These are phyloP conservation scores for Agrilus biguttatus DNA, from an alignment of 2,888 invertebrate species.

Conservation along the genomic window DNA sequence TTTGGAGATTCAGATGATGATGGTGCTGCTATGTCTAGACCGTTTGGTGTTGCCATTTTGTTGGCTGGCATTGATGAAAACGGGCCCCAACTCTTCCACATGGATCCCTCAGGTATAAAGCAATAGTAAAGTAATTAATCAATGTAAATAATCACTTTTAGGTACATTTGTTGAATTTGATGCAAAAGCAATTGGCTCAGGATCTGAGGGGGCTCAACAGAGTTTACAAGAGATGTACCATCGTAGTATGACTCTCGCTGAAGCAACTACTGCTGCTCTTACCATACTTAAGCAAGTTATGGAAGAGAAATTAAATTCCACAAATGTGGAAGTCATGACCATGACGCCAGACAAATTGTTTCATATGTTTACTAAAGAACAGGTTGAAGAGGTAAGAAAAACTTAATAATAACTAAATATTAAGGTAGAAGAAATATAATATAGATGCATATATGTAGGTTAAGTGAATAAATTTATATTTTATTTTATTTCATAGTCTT, in stretches of 20 bases:
- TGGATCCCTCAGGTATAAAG: constrained; percentile 84
- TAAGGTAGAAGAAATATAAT: too few relatives aligned
- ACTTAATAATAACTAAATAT: background rate
- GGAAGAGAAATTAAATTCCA: constrained; percentile 96
- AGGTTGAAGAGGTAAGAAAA: constrained; percentile 78
- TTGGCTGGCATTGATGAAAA: constrained; percentile 92
- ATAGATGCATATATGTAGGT: too few relatives aligned
- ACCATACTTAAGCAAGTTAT: constrained; percentile 97
- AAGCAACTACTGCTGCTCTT: constrained; percentile 81
- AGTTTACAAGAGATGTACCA: constrained; percentile 61
- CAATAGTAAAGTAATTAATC: background rate
- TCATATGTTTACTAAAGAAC: constrained; percentile 81
- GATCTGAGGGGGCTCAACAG: constrained; percentile 98
- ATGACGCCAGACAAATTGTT: constrained; percentile 75
- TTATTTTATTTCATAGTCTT: constrained; percentile 1
- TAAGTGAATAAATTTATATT: too few relatives aligned
- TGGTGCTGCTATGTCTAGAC: constrained; percentile 88
- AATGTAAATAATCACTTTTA: constrained; percentile 36
- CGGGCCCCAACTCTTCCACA: constrained; percentile 90
- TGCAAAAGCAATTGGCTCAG: constrained; percentile 98
- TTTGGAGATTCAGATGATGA: constrained; percentile 98
- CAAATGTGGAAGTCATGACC: constrained; percentile 94
- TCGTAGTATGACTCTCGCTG: constrained; percentile 82
- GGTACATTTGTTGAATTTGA: constrained; percentile 97
- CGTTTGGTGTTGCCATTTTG: constrained; percentile 97